Evolutionary conservation across 2,113 vertebrate species (phyloP).

Genomic region (Vanacampus margaritifer): DNA sequence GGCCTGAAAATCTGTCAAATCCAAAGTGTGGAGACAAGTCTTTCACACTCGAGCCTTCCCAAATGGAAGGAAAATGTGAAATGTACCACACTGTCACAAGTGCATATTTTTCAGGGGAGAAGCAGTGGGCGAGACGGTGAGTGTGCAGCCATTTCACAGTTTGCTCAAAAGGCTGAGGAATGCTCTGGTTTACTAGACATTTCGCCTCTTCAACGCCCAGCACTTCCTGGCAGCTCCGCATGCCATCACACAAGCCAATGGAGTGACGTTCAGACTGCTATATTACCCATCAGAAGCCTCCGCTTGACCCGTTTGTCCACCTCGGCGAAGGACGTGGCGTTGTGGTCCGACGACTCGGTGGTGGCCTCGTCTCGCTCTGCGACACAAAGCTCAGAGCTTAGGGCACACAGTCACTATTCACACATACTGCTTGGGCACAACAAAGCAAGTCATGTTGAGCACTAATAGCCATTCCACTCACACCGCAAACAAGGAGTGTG

Average conservation of each 20-base stretch:
- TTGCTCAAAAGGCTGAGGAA: constrained; percentile 73
- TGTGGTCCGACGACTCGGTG: constrained; percentile 77
- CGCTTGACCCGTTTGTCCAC: constrained; percentile 95
- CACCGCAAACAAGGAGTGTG: not conserved
- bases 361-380: constrained; percentile 82
- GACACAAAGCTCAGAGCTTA: constrained; percentile 25
- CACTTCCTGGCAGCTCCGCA: constrained; percentile 37
- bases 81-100: constrained; percentile 72
- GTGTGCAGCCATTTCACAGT: constrained; percentile 74
- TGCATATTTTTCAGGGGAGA: constrained; percentile 60
- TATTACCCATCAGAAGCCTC: constrained; percentile 92
- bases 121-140: constrained; percentile 43
- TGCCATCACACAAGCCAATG: constrained; percentile 1
- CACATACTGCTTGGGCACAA: not conserved
- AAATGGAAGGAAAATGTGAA: constrained; percentile 66
- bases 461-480: not conserved
- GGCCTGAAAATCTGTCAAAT: constrained; percentile 46
- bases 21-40: constrained; percentile 7
- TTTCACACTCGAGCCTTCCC: constrained; percentile 38
- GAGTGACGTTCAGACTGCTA: not conserved
- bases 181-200: constrained; percentile 56
- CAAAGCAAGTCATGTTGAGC: not conserved
- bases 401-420: not conserved
- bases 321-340: constrained; percentile 81
- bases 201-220: constrained; percentile 24